Base-by-base conservation (phyloP, 2,113 vertebrate genomes). In the Spea multiplicata region DNA sequence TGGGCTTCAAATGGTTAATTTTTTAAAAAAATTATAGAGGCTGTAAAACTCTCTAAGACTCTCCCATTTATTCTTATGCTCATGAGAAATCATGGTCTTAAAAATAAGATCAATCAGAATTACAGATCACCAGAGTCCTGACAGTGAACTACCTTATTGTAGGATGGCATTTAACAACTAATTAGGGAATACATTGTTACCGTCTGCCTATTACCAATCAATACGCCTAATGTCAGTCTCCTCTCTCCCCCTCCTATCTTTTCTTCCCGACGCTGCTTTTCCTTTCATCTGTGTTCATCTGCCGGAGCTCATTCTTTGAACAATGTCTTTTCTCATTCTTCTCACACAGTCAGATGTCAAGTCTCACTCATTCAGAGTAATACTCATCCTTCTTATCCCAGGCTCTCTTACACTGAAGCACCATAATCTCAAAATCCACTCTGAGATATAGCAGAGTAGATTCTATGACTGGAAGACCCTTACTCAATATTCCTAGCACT, bases 161-260 rank as follows among this genome's bases (percentile, higher is more conserved):
- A 52, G 77, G 77, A 80, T 80, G 78, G 78, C 78, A 80, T 80
- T 80, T 80, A 80, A 80, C 78, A 80, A 74, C 78, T 80, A 80
- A 80, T 80, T 80, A 80, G 78, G 78, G 78, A 80, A 80, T 80
- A 80, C 78, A 74, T 80, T 80, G 78, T 80, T 80, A 80, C 78
- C 50, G 78, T 80, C 71, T 80, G 71, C 57, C 78, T 80, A 80
- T 80, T 80, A 80, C 78, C 71, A 80, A 80, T 80, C 78, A 80
- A 80, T 80, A 80, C 48, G 78, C 74, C 78, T 80, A 71, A 61
- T 68, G 78, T 80, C 78, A 80, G 71, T 61, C 78, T 67, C 45
- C 71, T 74, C 52, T 59, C 71, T 68, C 16, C 46, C 17, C 44
- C 75, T 62, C 1, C 62, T 2, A 44, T 12, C 59, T 12, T 16